phyloP scores from a whole-genome alignment of 1,140 invertebrate species.

The Pogonomyrmex barbatus region DNA sequence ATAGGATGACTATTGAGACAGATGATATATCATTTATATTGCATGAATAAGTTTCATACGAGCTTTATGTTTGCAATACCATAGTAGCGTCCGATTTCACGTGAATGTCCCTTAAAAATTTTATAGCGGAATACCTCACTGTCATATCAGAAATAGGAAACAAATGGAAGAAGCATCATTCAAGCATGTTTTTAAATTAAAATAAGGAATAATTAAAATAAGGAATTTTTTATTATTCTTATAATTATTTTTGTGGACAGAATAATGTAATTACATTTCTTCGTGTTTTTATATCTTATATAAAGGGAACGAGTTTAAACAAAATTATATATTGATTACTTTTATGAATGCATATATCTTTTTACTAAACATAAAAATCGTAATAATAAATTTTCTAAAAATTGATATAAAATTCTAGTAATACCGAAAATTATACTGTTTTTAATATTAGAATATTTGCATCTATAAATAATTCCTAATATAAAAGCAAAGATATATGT shows the following conservation, averaged over 20 bases:
- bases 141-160: constrained; percentile 22
- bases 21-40: constrained; percentile 55
- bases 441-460: neutral
- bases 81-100: constrained; percentile 14
- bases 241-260: neutral
- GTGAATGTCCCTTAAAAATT: constrained; percentile 59
- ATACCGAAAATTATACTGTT: neutral
- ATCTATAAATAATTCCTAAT: neutral
- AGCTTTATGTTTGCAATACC: constrained; percentile 30
- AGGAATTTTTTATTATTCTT: neutral
- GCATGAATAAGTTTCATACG: constrained; percentile 60
- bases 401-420: neutral
- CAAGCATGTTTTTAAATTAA: neutral
- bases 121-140: constrained; percentile 30
- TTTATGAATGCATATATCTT: neutral
- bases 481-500: neutral
- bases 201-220: no score
- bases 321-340: neutral
- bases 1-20: constrained; percentile 13
- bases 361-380: neutral
- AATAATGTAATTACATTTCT: neutral
- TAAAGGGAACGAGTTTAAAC: neutral
- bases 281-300: neutral
- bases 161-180: neutral
- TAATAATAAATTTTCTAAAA: neutral